Evolutionary conservation across 2,888 invertebrate species (phyloP), one percentile per base, ranked within the genome.

Genomic region (Smittia sp.): DNA sequence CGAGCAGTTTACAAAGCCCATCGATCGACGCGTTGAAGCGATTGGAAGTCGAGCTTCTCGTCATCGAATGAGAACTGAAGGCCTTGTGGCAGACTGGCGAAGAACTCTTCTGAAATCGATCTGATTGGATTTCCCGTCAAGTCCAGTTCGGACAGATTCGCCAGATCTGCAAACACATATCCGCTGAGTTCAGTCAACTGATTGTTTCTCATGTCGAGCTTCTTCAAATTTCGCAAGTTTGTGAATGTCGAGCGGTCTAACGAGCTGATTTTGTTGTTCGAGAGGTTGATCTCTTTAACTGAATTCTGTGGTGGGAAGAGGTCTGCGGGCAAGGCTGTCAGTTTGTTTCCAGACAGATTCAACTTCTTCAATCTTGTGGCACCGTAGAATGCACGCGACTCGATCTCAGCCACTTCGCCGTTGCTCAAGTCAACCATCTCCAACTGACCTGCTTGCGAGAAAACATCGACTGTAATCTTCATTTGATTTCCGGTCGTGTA

Each of bases 111-210:
- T 7, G 20, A 25, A 9, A 72, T 62, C 2, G 22, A 13, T 72
- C 58, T 58, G 38, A 72, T 72, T 58, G 72, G 72, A 39, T 72
- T 72, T 13, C 72, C 72, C 38, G 72, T 24, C 32, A 72, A 39
- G 9, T 72, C 72, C 3, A 72, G 72, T 25, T 72, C 72, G 32
- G 58, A n/a, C 11, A 72, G 39, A 11, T 62, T 38, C 22, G 20
- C 62, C 25, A 72, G 20, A 62, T 72, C 72, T 20, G 62, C 58
- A 32, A 72, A 72, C 9, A 62, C 15, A 4, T 15, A 54, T 13
- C 62, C 72, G 24, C 20, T 20, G 39, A 72, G 62, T 7, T 32
- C 13, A 18, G 58, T 72, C 24, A 72, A 38, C 25, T 72, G 27
- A 13, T 72, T 72, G 39, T 72, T 58, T 25, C 62, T 52, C 24